These are phyloP conservation scores for Drosophila mimica DNA, from an alignment of 2,888 invertebrate species.

Conservation along the genomic window DNA sequence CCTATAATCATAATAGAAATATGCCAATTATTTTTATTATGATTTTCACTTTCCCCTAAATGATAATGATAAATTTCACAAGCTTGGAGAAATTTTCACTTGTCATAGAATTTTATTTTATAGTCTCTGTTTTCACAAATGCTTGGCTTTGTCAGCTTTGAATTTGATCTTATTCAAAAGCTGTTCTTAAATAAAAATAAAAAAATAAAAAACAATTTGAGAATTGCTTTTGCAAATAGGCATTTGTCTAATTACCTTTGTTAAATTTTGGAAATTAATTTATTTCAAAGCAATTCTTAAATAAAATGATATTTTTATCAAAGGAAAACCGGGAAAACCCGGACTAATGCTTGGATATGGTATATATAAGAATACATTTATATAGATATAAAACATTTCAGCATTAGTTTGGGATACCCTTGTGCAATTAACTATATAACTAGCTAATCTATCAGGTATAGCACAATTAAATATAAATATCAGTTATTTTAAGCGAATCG, in stretches of 20 bases:
- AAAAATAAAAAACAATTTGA: background rate
- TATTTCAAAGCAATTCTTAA: background rate
- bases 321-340: background rate
- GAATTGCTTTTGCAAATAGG: too few relatives aligned
- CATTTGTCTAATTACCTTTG: background rate
- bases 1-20: background rate
- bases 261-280: background rate
- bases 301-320: background rate
- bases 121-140: background rate
- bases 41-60: slow-evolving; percentile 1
- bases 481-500: background rate
- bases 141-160: background rate
- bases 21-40: background rate
- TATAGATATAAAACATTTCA: background rate
- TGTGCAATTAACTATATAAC: background rate
- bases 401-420: background rate
- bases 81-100: background rate
- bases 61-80: background rate
- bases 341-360: background rate
- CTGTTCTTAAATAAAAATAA: background rate
- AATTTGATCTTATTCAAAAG: background rate
- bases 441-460: background rate
- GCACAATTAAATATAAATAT: background rate
- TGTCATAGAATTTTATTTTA: background rate
- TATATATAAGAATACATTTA: too few relatives aligned